These are phyloP conservation scores for Tricholauxania praeusta DNA, from an alignment of 2,888 invertebrate species.

Conservation along the genomic window DNA sequence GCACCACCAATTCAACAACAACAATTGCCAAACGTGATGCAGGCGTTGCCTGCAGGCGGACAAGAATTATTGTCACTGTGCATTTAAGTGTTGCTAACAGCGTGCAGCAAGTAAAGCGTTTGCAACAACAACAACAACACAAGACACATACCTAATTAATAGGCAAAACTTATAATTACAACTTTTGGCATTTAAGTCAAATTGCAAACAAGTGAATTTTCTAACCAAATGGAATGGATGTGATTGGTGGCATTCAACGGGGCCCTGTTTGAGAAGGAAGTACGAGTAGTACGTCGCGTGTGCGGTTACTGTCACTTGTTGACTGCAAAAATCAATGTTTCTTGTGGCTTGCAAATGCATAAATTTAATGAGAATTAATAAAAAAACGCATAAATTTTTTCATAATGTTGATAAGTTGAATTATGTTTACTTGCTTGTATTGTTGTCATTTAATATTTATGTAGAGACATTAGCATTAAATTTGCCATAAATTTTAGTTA, in stretches of 20 bases:
- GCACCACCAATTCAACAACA: neutral
- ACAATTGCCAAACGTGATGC: neutral
- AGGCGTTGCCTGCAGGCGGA: constrained; percentile 15
- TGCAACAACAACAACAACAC: neutral
- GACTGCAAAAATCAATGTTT: too few species aligned
- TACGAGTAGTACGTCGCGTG: neutral
- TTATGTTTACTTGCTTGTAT: too few species aligned
- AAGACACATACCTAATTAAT: constrained; percentile 10
- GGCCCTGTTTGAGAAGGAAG: neutral
- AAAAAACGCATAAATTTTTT: too few species aligned
- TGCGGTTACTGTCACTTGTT: neutral
- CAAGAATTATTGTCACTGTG: constrained; percentile 7
- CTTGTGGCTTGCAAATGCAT: too few species aligned
- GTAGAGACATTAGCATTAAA: too few species aligned
- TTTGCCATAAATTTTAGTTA: too few species aligned
- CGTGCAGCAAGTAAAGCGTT: neutral
- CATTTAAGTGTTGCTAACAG: neutral
- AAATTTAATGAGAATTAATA: too few species aligned
- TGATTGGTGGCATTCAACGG: neutral
- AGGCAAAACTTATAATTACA: constrained; percentile 21
- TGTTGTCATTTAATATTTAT: too few species aligned
- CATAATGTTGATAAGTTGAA: too few species aligned
- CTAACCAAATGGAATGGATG: neutral
- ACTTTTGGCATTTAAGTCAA: neutral
- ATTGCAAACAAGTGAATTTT: constrained; percentile 2